Evolutionary conservation across 30 jellyfish, hydroid and myxozoan genomes (phyloP), one percentile per base, ranked within the genome.

Genomic region (Cassiopea xamachana): DNA sequence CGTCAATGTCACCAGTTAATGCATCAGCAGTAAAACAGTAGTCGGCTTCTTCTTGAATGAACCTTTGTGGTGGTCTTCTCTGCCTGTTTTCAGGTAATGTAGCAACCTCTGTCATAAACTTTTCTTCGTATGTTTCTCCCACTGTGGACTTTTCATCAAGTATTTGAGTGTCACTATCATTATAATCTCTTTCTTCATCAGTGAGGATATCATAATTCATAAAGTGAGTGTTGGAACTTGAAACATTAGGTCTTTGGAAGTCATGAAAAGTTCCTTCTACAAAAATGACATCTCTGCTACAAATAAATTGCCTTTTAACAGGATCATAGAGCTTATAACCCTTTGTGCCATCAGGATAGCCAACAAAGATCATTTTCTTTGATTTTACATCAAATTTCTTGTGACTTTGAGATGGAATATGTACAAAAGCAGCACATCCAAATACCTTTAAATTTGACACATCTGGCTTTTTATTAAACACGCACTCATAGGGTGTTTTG

Each of bases 341-440:
- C 61, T 77, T 77, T 5, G 27, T 77, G 17, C 87, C 87, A 13
- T 77, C 75, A 46, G 87, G 87, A 59, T 77, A 77, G 47, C 87
- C 87, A 43, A 77, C 87, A 77, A 77, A 77, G 49, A 77, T 77
- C 58, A 17, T 55, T 77, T 77, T 77, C 44, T 12, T 46, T 77
- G 87, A 77, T 39, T 77, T 77, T 46, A 16, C 77, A 77, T 19
- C 87, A 43, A 48, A 77, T 55, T 77, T 77, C 76, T 16, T 43
- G 45, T 48, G 45, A 12, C 58, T 17, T 19, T 14, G 70, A 73
- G 55, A 79, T 50, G 89, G 89, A 48, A 86, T 62, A 68, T 86
- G 93, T 49, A 86, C 75, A 50, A 46, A 86, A 17, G 89, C 81
- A 48, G 51, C 47, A 75, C 93, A 86, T 16, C 93, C 88, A 61